These are phyloP conservation scores for Limenitis camilla DNA, from an alignment of 2,888 invertebrate species.

Conservation along the genomic window DNA sequence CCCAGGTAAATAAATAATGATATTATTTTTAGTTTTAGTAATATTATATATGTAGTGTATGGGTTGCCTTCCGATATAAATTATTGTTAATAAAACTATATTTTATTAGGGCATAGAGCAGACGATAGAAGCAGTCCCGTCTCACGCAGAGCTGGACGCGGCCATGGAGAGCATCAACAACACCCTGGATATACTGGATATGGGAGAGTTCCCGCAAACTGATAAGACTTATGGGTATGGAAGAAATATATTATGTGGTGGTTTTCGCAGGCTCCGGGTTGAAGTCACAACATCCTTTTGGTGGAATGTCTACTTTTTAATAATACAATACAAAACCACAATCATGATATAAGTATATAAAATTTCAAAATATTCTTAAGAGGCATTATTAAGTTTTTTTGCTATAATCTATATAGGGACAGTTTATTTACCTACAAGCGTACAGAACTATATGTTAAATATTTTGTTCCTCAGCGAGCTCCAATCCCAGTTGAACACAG, in stretches of 20 bases:
- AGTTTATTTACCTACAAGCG: not conserved
- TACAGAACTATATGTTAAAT: too few species aligned
- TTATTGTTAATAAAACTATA: not conserved
- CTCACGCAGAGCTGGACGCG: conserved; percentile 94
- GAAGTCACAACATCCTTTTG: too few species aligned
- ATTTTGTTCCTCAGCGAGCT: conserved; percentile 75
- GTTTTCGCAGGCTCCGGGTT: too few species aligned
- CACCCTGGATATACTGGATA: conserved; percentile 81
- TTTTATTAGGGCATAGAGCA: conserved; percentile 70
- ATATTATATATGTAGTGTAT: too few species aligned
- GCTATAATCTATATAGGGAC: conserved; percentile 8
- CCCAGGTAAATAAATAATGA: conserved; percentile 41
- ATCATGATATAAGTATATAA: too few species aligned
- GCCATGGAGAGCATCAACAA: conserved; percentile 88
- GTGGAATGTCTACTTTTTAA: too few species aligned
- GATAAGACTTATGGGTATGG: conserved; percentile 79
- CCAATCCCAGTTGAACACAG: conserved; percentile 88
- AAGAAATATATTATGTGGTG: too few species aligned
- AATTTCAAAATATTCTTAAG: too few species aligned
- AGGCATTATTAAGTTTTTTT: too few species aligned
- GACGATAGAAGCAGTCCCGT: conserved; percentile 89
- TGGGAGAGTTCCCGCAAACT: conserved; percentile 83
- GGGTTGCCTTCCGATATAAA: not conserved
- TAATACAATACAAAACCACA: too few species aligned
- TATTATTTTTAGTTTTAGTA: not conserved